Conservation (phyloP, 92 coral and sea anemone species). For the Epizoanthus fatuus region DNA sequence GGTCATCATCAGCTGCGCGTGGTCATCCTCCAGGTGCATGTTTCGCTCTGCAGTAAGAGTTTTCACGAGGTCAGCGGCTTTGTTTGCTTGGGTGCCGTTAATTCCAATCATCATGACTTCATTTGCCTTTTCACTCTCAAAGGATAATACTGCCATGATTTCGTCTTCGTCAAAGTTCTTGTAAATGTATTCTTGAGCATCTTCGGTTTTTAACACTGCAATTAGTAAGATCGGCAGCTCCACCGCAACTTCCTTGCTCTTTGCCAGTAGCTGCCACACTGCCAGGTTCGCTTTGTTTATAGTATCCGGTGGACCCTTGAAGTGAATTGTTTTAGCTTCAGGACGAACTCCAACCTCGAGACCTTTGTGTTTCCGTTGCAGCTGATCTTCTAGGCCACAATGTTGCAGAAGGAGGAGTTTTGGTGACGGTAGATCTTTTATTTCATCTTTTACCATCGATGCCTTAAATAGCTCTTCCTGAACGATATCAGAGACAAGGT, state of each 20-base stretch:
- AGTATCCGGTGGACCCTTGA: conserved; percentile 36
- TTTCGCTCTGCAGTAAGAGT: conserved; percentile 43
- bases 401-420: conserved; percentile 28
- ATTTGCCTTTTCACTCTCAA: conserved; percentile 8
- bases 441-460: not conserved
- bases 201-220: not conserved
- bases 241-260: conserved; percentile 1
- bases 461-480: conserved; percentile 38
- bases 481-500: conserved; percentile 48
- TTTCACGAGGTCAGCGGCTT: conserved; percentile 50
- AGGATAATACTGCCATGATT: not conserved
- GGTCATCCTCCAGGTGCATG: conserved; percentile 57
- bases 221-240: not conserved
- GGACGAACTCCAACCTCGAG: conserved; percentile 24
- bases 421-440: conserved; percentile 3
- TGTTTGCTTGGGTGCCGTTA: conserved; percentile 37
- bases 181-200: conserved; percentile 1
- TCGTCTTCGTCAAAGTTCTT: not conserved
- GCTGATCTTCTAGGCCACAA: conserved; percentile 46
- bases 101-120: conserved; percentile 45
- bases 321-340: conserved; percentile 17
- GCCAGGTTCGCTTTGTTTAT: conserved; percentile 34
- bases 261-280: conserved; percentile 43
- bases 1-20: conserved; percentile 39
- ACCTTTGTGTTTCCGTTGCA: conserved; percentile 18